Conservation (phyloP, 1,140 invertebrate genomes). For the Pteromalus puparum region DNA sequence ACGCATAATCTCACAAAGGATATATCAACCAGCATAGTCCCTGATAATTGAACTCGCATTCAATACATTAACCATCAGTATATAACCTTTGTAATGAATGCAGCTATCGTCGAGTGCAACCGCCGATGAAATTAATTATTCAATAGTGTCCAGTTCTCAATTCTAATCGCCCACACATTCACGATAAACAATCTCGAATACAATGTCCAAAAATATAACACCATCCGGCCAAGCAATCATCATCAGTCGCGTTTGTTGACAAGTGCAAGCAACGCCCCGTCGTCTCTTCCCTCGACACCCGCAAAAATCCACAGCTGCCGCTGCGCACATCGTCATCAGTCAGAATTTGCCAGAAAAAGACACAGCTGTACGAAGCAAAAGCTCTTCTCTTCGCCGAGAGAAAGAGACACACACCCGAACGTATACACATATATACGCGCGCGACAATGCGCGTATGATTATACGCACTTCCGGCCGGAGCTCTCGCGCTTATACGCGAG, state of each 20-base stretch:
- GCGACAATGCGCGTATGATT: slow-evolving; percentile 68
- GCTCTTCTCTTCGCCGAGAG: slow-evolving; percentile 27
- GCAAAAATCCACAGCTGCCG: background rate
- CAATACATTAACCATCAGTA: background rate
- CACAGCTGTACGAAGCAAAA: background rate
- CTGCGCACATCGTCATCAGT: background rate
- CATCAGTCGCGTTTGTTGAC: no score
- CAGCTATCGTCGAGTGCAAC: background rate
- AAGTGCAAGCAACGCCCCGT: no score
- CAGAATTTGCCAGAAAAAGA: background rate
- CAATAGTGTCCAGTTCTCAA: background rate
- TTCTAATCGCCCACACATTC: background rate
- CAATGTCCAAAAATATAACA: background rate
- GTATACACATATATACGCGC: slow-evolving; percentile 57
- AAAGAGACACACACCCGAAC: slow-evolving; percentile 54
- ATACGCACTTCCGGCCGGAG: slow-evolving; percentile 65
- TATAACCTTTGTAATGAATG: background rate
- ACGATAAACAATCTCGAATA: no score
- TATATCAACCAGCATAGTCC: background rate
- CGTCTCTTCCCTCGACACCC: no score
- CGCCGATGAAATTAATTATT: background rate
- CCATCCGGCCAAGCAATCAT: no score
- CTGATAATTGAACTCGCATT: background rate
- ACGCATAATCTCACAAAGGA: background rate
- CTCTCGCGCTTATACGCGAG: slow-evolving; percentile 62